A percentile compares a stretch with the other conserved stretches of the same genome.
Evolutionary conservation across 2,888 invertebrate species (phyloP).

Genomic region (Meteorus cinctellus): DNA sequence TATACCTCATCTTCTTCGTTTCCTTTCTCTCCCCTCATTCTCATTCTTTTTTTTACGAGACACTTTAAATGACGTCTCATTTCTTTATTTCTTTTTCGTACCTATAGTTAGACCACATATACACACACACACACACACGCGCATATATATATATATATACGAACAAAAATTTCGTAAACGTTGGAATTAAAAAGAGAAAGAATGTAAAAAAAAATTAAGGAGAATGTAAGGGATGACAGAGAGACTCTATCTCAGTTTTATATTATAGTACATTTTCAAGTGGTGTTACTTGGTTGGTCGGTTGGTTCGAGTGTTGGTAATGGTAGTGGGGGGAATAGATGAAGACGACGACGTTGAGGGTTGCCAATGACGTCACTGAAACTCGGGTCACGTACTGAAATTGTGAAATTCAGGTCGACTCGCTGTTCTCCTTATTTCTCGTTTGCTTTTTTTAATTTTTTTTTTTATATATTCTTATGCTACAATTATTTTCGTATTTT

Average conservation of each 20-base stretch:
- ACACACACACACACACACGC: too few species aligned
- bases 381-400: conserved; percentile 62
- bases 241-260: conserved; percentile 15
- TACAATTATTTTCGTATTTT: too few species aligned
- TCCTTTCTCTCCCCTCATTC: background rate
- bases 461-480: background rate
- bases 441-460: conserved; percentile 28
- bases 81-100: background rate
- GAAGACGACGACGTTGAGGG: conserved; percentile 43
- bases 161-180: background rate
- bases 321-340: conserved; percentile 43
- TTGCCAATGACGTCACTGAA: conserved; percentile 60
- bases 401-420: conserved; percentile 63
- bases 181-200: background rate
- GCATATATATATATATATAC: too few species aligned
- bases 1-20: background rate
- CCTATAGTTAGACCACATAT: background rate
- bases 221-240: background rate
- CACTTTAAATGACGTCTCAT: background rate
- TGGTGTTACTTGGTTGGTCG: background rate
- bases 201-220: background rate
- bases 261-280: conserved; percentile 18
- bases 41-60: background rate
- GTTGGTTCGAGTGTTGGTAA: conserved; percentile 10
- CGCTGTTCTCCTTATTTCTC: conserved; percentile 32